phyloP scores from a whole-genome alignment of 2,888 invertebrate genomes.

The Nyleta sp. region DNA sequence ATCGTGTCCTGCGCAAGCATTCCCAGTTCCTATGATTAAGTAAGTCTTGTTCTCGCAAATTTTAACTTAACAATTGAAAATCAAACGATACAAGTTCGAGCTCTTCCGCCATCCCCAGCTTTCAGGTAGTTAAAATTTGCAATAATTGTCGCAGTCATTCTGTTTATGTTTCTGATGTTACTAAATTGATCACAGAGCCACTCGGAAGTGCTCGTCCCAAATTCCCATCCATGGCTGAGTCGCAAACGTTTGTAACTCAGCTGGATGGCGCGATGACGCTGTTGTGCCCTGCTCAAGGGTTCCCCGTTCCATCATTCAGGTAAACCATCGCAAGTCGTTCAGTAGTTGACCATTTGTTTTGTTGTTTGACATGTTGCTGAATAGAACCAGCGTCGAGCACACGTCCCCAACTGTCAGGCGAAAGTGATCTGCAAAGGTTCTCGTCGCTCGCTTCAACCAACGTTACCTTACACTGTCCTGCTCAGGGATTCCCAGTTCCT shows the following conservation, averaged over 20 bases:
- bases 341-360: conserved; percentile 32
- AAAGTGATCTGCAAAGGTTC: conserved; percentile 79
- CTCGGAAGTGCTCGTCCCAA: conserved; percentile 86
- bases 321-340: conserved; percentile 69
- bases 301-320: conserved; percentile 84
- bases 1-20: conserved; percentile 90
- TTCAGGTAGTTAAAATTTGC: conserved; percentile 73
- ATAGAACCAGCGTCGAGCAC: conserved; percentile 85
- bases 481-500: conserved; percentile 88
- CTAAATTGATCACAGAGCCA: conserved; percentile 81
- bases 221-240: conserved; percentile 84
- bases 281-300: conserved; percentile 84
- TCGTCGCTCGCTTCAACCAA: conserved; percentile 75
- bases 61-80: neutral
- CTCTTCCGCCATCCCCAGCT: conserved; percentile 70
- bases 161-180: conserved; percentile 12
- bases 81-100: neutral
- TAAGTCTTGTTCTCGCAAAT: conserved; percentile 81
- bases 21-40: conserved; percentile 89
- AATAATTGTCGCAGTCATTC: no score
- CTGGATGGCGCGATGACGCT: conserved; percentile 82
- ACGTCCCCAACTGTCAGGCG: conserved; percentile 84
- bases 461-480: conserved; percentile 85
- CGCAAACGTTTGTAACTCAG: conserved; percentile 79
- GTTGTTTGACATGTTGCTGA: neutral